Evolutionary conservation across 64 coral and sea anemone genomes (phyloP).

Genomic region (Anthopleura sola): DNA sequence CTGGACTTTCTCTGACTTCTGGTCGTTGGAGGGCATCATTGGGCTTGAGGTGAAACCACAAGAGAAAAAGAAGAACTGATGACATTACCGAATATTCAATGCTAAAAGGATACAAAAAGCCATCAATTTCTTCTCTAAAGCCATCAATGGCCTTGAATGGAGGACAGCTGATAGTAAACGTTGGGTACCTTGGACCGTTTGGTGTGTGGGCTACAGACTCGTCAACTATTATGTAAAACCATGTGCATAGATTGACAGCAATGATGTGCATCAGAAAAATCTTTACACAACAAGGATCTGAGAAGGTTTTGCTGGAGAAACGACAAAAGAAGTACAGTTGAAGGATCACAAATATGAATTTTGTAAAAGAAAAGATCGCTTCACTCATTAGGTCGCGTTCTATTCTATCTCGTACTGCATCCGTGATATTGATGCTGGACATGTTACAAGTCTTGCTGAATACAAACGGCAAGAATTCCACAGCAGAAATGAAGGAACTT

Average conservation of each 20-base stretch:
- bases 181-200: background rate
- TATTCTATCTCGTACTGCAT: background rate
- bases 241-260: slow-evolving; percentile 12
- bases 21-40: background rate
- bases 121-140: background rate
- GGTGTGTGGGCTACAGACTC: background rate
- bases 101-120: slow-evolving; percentile 13
- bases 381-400: background rate
- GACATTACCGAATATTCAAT: slow-evolving; percentile 35
- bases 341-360: slow-evolving; percentile 5
- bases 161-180: background rate
- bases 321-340: slow-evolving; percentile 30
- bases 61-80: background rate
- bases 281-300: background rate
- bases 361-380: background rate
- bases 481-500: slow-evolving; percentile 10
- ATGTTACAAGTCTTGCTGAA: background rate
- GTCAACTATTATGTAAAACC: slow-evolving; percentile 25
- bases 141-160: background rate
- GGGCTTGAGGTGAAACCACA: background rate
- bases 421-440: background rate
- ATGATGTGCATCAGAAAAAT: slow-evolving; percentile 21
- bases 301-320: slow-evolving; percentile 7
- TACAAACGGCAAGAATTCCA: background rate
- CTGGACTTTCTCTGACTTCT: too few relatives aligned